Base-by-base conservation (phyloP, 2,113 vertebrate genomes). In the Pelusios castaneus region DNA sequence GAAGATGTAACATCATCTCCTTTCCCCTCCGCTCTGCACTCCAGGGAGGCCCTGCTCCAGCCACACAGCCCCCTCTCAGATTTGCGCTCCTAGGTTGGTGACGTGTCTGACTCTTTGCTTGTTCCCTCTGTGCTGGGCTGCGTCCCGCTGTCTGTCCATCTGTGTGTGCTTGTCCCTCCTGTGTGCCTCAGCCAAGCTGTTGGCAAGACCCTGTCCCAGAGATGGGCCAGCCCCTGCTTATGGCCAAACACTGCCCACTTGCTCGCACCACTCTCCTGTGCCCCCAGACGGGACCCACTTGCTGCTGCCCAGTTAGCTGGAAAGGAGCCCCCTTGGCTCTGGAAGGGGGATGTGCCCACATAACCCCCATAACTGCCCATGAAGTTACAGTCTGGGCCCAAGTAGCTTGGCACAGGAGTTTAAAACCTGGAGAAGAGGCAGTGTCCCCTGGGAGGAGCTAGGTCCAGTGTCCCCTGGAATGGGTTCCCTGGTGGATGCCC, bases 31-130 rank as follows among this genome's bases (percentile, higher is more conserved):
- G 0, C 93, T 58, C 82, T 82, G 45, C 1, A 6, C 94, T 95
- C 94, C 96, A 94, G 93, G 96, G 95, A 97, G 86, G 91, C 87
- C 85, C 27, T 1, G 8, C 91, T 92, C 93, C 17, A 60, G 92
- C 88, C 90, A 89, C 2, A 58, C 85, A 91, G 89, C 93, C 80
- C 94, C 89, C 85, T 92, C 41, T 25, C 52, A 10, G 45, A 43
- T 41, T 60, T 49, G 54, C 16, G 78, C 94, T 92, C 41, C 3
- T 97, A 97, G 96, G 96, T 97, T 97, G 95, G 96, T 97, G 95
- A 94, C 0, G 8, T 80, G 87, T 97, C 95, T 94, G 67, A 93
- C 91, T 94, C 84, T 73, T 91, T 85, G 89, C 89, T 87, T 94
- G 93, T 80, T 55, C 52, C 58, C 80, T 90, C 82, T 63, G 56